These are phyloP conservation scores for Colletes latitarsis DNA, from an alignment of 1,140 invertebrate species.

Conservation along the genomic window DNA sequence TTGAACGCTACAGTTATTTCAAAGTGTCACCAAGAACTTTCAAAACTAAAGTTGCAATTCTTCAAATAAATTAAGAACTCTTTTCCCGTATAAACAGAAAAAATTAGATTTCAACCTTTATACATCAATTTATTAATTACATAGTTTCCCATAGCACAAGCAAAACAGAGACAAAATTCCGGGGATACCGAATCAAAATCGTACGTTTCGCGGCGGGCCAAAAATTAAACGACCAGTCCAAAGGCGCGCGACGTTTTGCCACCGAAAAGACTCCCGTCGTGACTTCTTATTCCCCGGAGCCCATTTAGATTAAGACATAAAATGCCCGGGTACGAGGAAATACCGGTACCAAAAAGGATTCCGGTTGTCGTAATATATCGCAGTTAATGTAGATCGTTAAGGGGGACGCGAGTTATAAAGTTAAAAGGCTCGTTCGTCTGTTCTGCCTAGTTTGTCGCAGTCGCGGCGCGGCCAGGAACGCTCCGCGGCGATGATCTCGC, in stretches of 20 bases:
- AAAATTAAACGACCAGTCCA: too few species aligned
- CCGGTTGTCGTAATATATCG: conserved; percentile 38
- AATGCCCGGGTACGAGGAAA: background rate
- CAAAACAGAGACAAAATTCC: too few species aligned
- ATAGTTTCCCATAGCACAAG: too few species aligned
- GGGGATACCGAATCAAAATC: too few species aligned
- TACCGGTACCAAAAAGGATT: conserved; percentile 2
- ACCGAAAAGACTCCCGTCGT: background rate
- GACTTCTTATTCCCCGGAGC: background rate
- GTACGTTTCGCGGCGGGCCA: too few species aligned
- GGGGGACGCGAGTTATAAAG: conserved; percentile 15
- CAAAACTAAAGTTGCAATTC: too few species aligned
- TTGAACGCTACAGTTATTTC: too few species aligned
- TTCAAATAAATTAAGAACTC: too few species aligned
- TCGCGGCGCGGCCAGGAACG: background rate
- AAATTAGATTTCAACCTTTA: too few species aligned
- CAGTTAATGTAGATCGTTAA: conserved; percentile 25
- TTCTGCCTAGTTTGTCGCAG: background rate
- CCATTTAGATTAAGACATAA: conserved; percentile 23
- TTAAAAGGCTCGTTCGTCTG: conserved; percentile 35
- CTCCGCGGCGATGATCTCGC: conserved; percentile 40
- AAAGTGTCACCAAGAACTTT: too few species aligned
- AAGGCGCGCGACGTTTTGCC: background rate
- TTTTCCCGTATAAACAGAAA: too few species aligned
- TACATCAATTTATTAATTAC: too few species aligned